phyloP scores from a whole-genome alignment of 2,888 invertebrate species.

The Sinelater perroti region DNA sequence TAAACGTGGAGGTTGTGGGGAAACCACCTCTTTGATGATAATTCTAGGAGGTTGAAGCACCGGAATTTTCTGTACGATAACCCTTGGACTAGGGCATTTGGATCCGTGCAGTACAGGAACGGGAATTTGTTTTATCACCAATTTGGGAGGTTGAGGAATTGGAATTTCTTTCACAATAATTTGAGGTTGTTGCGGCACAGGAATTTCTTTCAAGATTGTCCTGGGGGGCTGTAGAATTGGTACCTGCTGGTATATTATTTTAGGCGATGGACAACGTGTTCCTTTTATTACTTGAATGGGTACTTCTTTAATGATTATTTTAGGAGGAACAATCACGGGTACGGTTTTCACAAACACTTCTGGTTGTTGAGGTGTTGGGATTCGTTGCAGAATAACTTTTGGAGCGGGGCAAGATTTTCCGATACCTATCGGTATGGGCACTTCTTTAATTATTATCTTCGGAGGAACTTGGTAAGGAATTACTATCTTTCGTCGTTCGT shows the following conservation, averaged over 20 bases:
- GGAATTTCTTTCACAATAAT: slow-evolving; percentile 22
- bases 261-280: slow-evolving; percentile 9
- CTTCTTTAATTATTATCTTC: slow-evolving; percentile 18
- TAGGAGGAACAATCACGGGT: slow-evolving; percentile 16
- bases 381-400: slow-evolving; percentile 15
- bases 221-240: slow-evolving; percentile 13
- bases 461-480: too few species aligned
- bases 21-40: slow-evolving; percentile 14
- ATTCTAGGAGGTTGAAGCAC: slow-evolving; percentile 20
- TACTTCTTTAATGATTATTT: slow-evolving; percentile 12
- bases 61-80: slow-evolving; percentile 21
- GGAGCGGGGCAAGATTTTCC: too few species aligned
- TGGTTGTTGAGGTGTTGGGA: slow-evolving; percentile 15
- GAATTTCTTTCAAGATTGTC: slow-evolving; percentile 12
- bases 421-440: slow-evolving; percentile 3
- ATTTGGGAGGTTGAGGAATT: slow-evolving; percentile 10
- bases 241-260: slow-evolving; percentile 7
- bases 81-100: slow-evolving; percentile 8
- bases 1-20: slow-evolving; percentile 12
- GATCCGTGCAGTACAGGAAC: slow-evolving; percentile 1
- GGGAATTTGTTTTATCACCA: slow-evolving; percentile 20
- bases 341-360: slow-evolving; percentile 24
- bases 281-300: slow-evolving; percentile 5
- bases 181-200: slow-evolving; percentile 18
- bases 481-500: background rate